Evolutionary conservation across 2,113 vertebrate genomes (phyloP).

Genomic region (Oreocharis arfaki): DNA sequence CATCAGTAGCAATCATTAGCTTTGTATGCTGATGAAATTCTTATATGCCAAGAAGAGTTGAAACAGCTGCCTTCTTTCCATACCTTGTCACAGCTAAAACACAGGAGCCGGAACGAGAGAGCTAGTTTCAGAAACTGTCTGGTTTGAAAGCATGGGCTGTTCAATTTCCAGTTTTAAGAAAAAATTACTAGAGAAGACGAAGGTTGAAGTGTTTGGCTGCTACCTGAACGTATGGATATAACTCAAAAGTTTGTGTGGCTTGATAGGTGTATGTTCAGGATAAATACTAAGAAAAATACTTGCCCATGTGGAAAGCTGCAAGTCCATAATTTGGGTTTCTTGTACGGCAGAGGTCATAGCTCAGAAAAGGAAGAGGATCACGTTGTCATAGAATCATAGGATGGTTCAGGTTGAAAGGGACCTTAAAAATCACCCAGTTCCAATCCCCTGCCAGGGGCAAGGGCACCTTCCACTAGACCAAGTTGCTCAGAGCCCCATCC

Average conservation of each 20-base stretch:
- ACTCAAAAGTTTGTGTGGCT: rapidly evolving
- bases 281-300: background rate
- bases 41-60: background rate
- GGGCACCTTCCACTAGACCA: background rate
- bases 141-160: background rate
- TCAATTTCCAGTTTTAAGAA: background rate
- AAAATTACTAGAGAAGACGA: background rate
- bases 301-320: background rate
- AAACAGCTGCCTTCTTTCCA: background rate
- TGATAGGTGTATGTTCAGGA: background rate
- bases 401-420: background rate
- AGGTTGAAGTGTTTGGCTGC: background rate
- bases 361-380: background rate
- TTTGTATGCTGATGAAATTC: background rate
- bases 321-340: background rate
- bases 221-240: background rate
- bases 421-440: background rate
- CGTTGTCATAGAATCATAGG: background rate
- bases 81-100: background rate
- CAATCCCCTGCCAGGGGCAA: background rate
- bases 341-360: background rate
- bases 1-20: background rate
- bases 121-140: background rate
- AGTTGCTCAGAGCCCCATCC: background rate
- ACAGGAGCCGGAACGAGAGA: background rate